phyloP scores from a whole-genome alignment of 2,113 vertebrate species.

The Salminus brasiliensis region DNA sequence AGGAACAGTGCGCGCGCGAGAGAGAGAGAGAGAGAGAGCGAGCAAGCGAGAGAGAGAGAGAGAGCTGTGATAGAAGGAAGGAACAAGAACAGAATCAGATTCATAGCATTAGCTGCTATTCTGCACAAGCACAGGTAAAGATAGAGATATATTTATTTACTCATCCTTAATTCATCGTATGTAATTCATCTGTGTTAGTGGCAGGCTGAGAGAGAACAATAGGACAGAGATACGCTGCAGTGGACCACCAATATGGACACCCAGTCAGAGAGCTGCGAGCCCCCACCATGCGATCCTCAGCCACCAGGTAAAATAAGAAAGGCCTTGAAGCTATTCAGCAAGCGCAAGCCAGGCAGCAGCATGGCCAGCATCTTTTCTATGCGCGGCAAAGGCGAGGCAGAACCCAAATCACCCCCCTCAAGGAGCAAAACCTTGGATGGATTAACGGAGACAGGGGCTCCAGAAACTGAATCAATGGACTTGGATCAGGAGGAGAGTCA shows the following conservation, averaged over 20 bases:
- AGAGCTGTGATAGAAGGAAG: conserved; percentile 67
- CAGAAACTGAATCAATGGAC: conserved; percentile 63
- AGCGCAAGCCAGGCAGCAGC: conserved; percentile 83
- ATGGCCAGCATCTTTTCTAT: conserved; percentile 91
- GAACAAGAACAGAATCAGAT: conserved; percentile 56
- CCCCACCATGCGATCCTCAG: conserved; percentile 78
- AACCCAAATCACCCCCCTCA: conserved; percentile 80
- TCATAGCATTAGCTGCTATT: conserved; percentile 17
- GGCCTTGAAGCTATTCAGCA: conserved; percentile 95
- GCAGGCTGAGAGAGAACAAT: conserved; percentile 72
- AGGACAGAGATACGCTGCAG: conserved; percentile 64
- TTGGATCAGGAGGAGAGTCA: conserved; percentile 71
- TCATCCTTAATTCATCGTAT: conserved; percentile 10
- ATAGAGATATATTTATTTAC: conserved; percentile 31
- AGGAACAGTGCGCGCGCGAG: conserved; percentile 79
- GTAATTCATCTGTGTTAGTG: conserved; percentile 12
- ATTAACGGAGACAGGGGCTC: conserved; percentile 77
- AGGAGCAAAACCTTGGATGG: conserved; percentile 85
- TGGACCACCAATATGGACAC: conserved; percentile 85
- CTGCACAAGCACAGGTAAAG: conserved; percentile 45
- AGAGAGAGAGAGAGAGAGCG: no score
- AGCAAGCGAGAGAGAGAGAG: conserved; percentile 74
- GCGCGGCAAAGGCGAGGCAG: conserved; percentile 84
- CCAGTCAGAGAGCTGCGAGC: conserved; percentile 85
- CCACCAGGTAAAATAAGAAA: conserved; percentile 93